phyloP scores from a whole-genome alignment of 2,888 invertebrate genomes.

The Saturnia pavonia region DNA sequence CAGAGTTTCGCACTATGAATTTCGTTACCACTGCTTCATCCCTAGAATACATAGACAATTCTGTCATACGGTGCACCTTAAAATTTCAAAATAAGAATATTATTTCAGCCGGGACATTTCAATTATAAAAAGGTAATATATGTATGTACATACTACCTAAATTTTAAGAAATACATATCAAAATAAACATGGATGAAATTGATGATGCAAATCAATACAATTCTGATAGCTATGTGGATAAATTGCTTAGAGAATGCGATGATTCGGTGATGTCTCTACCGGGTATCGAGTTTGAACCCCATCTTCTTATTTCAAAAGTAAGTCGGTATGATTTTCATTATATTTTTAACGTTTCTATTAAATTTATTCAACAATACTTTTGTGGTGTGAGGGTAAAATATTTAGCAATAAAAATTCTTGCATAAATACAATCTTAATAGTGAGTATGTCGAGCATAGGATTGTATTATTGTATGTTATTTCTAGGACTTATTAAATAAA shows the following conservation, averaged over 20 bases:
- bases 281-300: slow-evolving; percentile 64
- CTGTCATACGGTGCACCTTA: no score
- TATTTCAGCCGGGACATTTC: not conserved
- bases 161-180: not conserved
- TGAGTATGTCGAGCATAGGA: not conserved
- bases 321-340: slow-evolving; percentile 24
- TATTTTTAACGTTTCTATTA: not conserved
- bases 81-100: not conserved
- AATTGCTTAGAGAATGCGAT: slow-evolving; percentile 59
- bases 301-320: slow-evolving; percentile 74
- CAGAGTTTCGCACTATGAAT: no score
- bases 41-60: no score
- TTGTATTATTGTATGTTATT: no score
- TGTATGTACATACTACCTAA: not conserved
- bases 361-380: not conserved
- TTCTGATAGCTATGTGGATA: slow-evolving; percentile 50
- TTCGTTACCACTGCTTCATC: no score
- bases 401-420: not conserved
- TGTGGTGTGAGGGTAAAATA: not conserved
- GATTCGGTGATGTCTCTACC: slow-evolving; percentile 62
- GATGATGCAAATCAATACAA: slow-evolving; percentile 27
- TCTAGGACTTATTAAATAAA: no score
- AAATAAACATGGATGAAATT: slow-evolving; percentile 4
- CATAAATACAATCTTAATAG: not conserved
- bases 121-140: not conserved